Conservation (phyloP, 1,140 invertebrate species). For the Macrosteles quadrilineatus region DNA sequence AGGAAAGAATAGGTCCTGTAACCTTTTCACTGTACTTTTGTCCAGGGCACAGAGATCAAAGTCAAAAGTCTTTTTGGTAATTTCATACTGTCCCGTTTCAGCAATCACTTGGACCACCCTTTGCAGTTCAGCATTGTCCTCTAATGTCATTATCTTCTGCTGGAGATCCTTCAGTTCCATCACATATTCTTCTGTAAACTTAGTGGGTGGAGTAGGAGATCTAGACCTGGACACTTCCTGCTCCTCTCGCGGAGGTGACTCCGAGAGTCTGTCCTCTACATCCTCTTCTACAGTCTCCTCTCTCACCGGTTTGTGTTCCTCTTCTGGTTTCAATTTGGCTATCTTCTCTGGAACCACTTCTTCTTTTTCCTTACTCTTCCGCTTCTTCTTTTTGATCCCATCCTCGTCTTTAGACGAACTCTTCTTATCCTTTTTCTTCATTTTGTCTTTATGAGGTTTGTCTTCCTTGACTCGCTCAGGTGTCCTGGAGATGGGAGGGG, state of each 20-base stretch:
- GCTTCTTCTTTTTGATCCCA: constrained; percentile 39
- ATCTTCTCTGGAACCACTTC: constrained; percentile 50
- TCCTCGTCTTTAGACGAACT: constrained; percentile 35
- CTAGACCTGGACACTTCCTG: constrained; percentile 16
- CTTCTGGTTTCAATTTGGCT: constrained; percentile 22
- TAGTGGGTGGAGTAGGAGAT: constrained; percentile 37
- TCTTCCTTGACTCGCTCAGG: constrained; percentile 29
- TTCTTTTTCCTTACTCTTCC: constrained; percentile 47
- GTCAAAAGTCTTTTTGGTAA: constrained; percentile 86
- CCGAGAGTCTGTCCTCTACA: too few species aligned
- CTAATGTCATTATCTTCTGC: constrained; percentile 80
- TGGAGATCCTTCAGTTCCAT: constrained; percentile 75
- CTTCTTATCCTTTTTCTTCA: constrained; percentile 43
- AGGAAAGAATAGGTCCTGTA: constrained; percentile 66
- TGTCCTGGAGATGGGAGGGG: constrained; percentile 14
- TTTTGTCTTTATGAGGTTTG: constrained; percentile 27
- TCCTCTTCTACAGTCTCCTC: constrained; percentile 13
- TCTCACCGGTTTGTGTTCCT: constrained; percentile 15
- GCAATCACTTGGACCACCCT: constrained; percentile 83
- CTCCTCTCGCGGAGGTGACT: constrained; percentile 17
- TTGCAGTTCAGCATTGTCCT: constrained; percentile 79
- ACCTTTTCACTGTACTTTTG: constrained; percentile 71
- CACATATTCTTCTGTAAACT: constrained; percentile 71
- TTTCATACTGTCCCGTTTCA: constrained; percentile 81
- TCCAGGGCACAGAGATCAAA: constrained; percentile 86